Evolutionary conservation across 2,113 vertebrate genomes (phyloP).

Genomic region (Alosa alosa): DNA sequence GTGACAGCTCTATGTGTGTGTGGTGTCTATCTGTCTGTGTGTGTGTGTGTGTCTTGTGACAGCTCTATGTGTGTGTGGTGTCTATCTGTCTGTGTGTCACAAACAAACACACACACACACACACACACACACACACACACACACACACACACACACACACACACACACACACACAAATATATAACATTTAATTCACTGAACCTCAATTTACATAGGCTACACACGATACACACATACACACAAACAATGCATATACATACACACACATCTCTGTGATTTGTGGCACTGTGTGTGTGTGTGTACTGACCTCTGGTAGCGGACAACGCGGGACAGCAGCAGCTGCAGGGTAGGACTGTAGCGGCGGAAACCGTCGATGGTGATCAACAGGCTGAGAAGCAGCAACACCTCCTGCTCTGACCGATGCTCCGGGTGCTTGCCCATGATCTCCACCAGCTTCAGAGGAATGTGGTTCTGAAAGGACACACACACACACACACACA

Average conservation of each 20-base stretch:
- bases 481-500: constrained; percentile 27
- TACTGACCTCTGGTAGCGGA: constrained; percentile 68
- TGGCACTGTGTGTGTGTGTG: background rate
- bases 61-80: background rate
- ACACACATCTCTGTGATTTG: background rate
- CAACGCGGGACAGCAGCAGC: constrained; percentile 29
- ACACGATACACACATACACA: background rate
- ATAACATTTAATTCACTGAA: background rate
- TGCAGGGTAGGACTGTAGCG: background rate
- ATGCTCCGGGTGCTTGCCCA: constrained; percentile 54
- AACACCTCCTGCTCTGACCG: constrained; percentile 60
- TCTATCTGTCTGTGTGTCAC: constrained; percentile 44
- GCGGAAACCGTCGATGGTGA: background rate
- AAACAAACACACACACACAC: too few species aligned
- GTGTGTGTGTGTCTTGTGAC: too few species aligned
- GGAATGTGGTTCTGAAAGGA: constrained; percentile 16
- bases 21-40: too few species aligned
- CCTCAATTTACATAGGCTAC: too few species aligned
- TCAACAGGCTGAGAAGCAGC: background rate
- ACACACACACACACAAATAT: background rate
- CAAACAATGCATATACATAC: background rate
- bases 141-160: background rate
- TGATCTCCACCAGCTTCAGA: constrained; percentile 55
- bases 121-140: background rate
- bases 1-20: too few species aligned